phyloP scores from a whole-genome alignment of 2,797 vertebrate species.

The Oryzias dopingdopingensis region DNA sequence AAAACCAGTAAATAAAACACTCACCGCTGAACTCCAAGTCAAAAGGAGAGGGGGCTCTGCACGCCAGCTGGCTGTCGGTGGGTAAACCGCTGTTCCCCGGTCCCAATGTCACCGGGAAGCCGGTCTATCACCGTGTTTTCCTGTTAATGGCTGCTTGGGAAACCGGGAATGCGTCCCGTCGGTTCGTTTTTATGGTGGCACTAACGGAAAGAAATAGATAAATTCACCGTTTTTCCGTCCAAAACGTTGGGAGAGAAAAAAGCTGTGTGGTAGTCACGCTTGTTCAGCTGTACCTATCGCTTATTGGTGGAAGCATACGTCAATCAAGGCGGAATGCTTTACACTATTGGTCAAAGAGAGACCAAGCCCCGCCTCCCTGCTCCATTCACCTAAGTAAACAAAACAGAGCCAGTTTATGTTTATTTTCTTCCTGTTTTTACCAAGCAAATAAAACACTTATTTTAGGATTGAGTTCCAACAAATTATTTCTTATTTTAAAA shows the following conservation, averaged over 20 bases:
- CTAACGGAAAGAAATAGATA: not conserved
- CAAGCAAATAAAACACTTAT: too few relatives aligned
- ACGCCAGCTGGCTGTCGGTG: constrained; percentile 52
- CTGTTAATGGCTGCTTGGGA: not conserved
- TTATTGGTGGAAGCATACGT: constrained; percentile 46
- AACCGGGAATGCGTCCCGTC: not conserved
- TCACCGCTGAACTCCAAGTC: constrained; percentile 64
- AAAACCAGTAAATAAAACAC: constrained; percentile 35
- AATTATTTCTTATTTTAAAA: too few relatives aligned
- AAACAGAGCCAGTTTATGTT: constrained; percentile 30
- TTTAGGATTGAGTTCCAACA: too few relatives aligned
- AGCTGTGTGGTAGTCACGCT: constrained; percentile 36
- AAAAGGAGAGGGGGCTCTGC: constrained; percentile 43
- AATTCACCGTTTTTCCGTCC: constrained; percentile 28
- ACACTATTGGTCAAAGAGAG: constrained; percentile 35
- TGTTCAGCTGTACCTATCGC: constrained; percentile 39
- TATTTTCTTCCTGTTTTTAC: too few relatives aligned
- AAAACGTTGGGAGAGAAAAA: constrained; percentile 24
- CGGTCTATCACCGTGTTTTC: not conserved
- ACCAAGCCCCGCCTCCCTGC: constrained; percentile 19
- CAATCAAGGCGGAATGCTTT: not conserved
- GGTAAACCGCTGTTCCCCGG: constrained; percentile 39
- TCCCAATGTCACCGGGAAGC: constrained; percentile 29
- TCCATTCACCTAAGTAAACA: constrained; percentile 60
- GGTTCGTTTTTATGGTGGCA: constrained; percentile 9